These are phyloP conservation scores for Meriones unguiculatus DNA, from an alignment of 2,113 vertebrate species.

Conservation along the genomic window DNA sequence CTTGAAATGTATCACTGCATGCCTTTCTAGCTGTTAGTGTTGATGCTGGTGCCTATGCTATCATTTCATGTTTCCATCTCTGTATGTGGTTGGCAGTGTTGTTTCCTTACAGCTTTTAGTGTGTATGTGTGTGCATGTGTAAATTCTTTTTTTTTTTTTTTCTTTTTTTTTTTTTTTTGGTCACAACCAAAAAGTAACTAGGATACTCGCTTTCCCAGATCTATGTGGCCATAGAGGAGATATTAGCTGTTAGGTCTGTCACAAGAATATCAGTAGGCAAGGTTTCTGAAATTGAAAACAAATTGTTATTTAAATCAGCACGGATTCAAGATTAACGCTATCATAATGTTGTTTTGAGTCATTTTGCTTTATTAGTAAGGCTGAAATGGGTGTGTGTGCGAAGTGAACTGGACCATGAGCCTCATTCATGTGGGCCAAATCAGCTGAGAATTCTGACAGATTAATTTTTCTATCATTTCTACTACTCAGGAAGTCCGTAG, in stretches of 20 bases:
- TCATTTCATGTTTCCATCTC: not conserved
- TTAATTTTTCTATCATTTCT: not conserved
- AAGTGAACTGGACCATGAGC: not conserved
- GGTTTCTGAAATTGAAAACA: conserved; percentile 15
- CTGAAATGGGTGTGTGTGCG: not conserved
- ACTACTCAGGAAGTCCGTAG: conserved; percentile 13
- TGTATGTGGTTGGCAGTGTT: not conserved
- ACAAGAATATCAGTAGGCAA: not conserved
- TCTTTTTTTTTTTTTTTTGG: not conserved
- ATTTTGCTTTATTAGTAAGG: not conserved
- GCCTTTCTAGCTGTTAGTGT: not conserved
- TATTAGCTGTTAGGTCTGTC: not conserved
- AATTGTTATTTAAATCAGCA: not conserved
- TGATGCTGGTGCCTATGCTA: too few relatives aligned
- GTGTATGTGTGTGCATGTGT: not conserved
- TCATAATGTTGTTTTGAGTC: not conserved
- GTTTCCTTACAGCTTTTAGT: not conserved
- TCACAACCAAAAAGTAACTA: not conserved
- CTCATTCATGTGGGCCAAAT: not conserved
- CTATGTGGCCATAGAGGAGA: not conserved
- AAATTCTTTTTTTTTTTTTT: not conserved
- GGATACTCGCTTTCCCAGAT: not conserved
- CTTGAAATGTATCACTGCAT: not conserved
- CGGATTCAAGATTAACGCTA: not conserved
- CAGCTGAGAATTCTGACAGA: conserved; percentile 6